Conservation (phyloP, 1,140 invertebrate genomes). For the Marisa cornuarietis region DNA sequence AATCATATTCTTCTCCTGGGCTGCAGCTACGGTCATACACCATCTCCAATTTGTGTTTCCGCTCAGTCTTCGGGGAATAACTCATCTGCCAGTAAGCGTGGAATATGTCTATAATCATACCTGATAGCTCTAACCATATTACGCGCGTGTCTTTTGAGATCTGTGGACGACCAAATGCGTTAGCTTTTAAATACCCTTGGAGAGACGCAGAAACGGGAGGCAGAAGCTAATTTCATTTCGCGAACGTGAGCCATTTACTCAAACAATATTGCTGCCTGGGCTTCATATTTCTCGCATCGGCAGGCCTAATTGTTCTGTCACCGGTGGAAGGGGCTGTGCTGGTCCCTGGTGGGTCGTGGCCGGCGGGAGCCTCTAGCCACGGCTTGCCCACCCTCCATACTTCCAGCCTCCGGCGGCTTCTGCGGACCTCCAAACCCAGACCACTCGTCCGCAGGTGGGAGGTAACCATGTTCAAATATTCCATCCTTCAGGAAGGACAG, state of each 20-base stretch:
- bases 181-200: slow-evolving; percentile 8
- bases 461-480: not conserved
- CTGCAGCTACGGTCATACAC: slow-evolving; percentile 16
- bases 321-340: not conserved
- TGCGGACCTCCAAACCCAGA: not conserved
- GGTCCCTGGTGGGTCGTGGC: not conserved
- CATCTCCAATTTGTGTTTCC: slow-evolving; percentile 25
- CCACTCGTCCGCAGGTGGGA: not conserved
- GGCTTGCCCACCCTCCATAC: not conserved
- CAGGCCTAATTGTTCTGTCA: slow-evolving; percentile 28
- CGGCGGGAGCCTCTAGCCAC: not conserved
- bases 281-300: slow-evolving; percentile 31
- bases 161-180: slow-evolving; percentile 7
- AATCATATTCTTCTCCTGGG: slow-evolving; percentile 24
- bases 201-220: not conserved
- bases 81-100: slow-evolving; percentile 13
- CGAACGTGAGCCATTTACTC: slow-evolving; percentile 28
- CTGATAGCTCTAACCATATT: slow-evolving; percentile 10
- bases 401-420: not conserved
- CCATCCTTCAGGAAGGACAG: not conserved
- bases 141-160: slow-evolving; percentile 10
- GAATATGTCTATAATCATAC: slow-evolving; percentile 21
- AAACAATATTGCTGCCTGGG: slow-evolving; percentile 28
- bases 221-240: slow-evolving; percentile 26
- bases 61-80: not conserved